Base-by-base conservation (phyloP, 2,888 invertebrate genomes). In the Lottia scabra region DNA sequence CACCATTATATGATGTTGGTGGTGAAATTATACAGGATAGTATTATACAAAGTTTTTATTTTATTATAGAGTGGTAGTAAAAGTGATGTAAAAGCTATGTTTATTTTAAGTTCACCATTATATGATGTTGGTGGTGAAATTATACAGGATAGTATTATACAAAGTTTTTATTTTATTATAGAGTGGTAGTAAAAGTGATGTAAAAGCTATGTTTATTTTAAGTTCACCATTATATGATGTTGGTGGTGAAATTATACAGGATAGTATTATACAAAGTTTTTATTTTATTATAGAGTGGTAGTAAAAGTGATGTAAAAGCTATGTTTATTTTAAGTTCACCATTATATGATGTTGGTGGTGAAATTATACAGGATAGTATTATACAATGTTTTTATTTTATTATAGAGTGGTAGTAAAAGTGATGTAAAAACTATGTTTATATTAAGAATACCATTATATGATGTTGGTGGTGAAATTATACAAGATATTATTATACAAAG, bases 401-500 rank as follows among this genome's bases (percentile, higher is more conserved):
- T 83, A 27, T 80, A 91, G 91, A 88, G 88, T 80, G 87, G 87
- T 0, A 81, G 72, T 78, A 82, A 72, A 63, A 75, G 75, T 48
- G 86, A 90, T 23, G 89, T 88, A 71, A 92, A 91, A 79, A 92
- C 90, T 13, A 90, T 92, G 0, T 90, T 92, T 63, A 91, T 94
- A 15, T 91, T 93, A 63, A 92, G 92, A 74, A 91, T 92, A 0
- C 91, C 92, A 76, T 87, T 93, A 72, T 90, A 91, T 30, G 90
- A 90, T 13, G 92, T 91, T 16, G 92, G 93, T 72, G 88, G 92
- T 16, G 89, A 91, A 66, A 92, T 92, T 13, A 89, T 94, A 63
- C 90, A 91, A 78, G 91, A 93, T 79, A 92, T 94, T 30, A 91
- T 94, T 46, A 88, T 90, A 6, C 91, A 91, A 79, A 93, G 93